Evolutionary conservation across 1,140 invertebrate species (phyloP).

Genomic region (Camponotus floridanus): DNA sequence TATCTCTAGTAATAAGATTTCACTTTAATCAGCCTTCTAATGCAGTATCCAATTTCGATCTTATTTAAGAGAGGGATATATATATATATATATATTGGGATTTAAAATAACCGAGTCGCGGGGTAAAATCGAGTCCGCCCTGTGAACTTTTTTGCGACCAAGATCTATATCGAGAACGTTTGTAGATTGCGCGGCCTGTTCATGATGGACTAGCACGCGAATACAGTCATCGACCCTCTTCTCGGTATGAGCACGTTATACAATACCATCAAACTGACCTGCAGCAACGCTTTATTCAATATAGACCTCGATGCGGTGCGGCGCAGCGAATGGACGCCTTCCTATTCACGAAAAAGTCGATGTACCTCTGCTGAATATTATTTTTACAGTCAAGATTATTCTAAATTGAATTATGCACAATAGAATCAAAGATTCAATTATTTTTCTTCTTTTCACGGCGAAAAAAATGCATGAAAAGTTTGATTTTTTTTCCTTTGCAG

Average conservation of each 20-base stretch:
- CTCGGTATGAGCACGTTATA: constrained; percentile 70
- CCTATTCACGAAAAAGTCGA: constrained; percentile 55
- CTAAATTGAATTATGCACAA: background rate
- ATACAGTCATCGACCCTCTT: constrained; percentile 82
- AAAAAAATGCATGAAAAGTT: background rate
- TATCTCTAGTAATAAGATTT: background rate
- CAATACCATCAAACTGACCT: constrained; percentile 81
- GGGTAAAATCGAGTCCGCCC: constrained; percentile 17
- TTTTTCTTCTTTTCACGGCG: no score
- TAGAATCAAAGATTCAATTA: background rate
- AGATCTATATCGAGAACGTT: constrained; percentile 81
- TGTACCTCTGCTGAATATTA: constrained; percentile 18
- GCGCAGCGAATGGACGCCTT: constrained; percentile 39
- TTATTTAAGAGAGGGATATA: background rate
- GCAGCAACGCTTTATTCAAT: constrained; percentile 80
- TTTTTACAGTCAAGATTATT: background rate
- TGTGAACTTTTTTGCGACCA: constrained; percentile 26
- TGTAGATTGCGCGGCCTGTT: constrained; percentile 77
- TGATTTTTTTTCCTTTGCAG: background rate
- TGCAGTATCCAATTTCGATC: constrained; percentile 13
- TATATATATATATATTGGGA: background rate
- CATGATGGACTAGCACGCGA: constrained; percentile 82
- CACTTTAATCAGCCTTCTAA: background rate
- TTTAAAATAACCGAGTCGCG: constrained; percentile 19
- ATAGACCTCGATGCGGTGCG: constrained; percentile 55